Base-by-base conservation (phyloP, 2,797 vertebrate genomes). In the Rhinella marina region DNA sequence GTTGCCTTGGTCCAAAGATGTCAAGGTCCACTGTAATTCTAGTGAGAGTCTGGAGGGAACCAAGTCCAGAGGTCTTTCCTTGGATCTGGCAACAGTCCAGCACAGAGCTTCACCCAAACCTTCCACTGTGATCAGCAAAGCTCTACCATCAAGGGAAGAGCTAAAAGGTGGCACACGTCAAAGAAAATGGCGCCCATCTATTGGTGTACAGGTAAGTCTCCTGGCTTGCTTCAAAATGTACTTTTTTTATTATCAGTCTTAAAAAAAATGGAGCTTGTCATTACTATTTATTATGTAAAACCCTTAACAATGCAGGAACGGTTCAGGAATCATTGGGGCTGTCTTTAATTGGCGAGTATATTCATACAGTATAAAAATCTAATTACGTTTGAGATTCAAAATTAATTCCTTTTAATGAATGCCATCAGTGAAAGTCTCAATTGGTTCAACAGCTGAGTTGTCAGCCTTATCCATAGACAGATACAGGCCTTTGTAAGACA, bases 171-270 rank as follows among this genome's bases (percentile, higher is more conserved):
- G 98, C 50, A 94, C 96, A 88, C 88, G 97, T 90, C 91, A 96
- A 90, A 87, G 95, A 25, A 99, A 98, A 92, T 99, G 98, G 98
- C 96, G 98, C 61, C 97, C 98, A 0, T 99, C 98, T 90, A 98
- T 99, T 11, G 98, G 98, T 0, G 96, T 99, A 88, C 98, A 99
- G 97, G 98, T 99, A 92, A 70, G 73, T 56, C 41, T n/a, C 23
- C 12, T 17, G 52, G 3, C 7, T 41, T 80, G 10, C 29, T 32
- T 17, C 1, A 59, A 57, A 19, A 57, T 5, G 1, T 32, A 59
- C 21, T 17, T 32, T 70, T 70, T 14, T 70, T 70, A 32, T 70
- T 14, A 70, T 29, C 25, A 68, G 29, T 17, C 14, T 68, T 68
- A 68, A 1, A 68, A 7, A 68, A 16, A 68, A 19, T 17, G 4